Base-by-base conservation (phyloP, 1,140 invertebrate species). In the Parasteatoda tepidariorum region DNA sequence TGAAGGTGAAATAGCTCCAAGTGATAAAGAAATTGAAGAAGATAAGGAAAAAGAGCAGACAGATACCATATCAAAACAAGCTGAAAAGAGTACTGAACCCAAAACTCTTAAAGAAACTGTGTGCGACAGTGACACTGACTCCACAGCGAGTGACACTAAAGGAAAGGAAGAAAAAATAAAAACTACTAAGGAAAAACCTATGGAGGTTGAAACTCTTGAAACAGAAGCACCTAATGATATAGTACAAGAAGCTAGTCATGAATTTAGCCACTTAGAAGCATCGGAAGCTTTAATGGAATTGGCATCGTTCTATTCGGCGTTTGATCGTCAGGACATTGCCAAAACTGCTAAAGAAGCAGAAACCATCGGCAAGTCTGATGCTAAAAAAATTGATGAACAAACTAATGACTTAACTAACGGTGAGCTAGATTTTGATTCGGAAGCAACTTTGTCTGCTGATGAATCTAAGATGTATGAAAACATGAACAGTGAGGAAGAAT, bases 261-360 rank as follows among this genome's bases (percentile, higher is more conserved):
- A 83, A 26, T 66, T 67, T 26, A 67, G 57, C 34, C 57, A 67
- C 28, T 71, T 59, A 68, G 86, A 86, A 71, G 91, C 90, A 18
- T 89, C 89, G 0, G 90, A 91, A 85, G 91, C 90, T 24, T 85
- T 91, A 1, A 90, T 91, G 86, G 89, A 89, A 3, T 84, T 91
- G 3, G 90, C 90, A 15, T 89, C 89, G 24, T 41, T 74, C 33
- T 83, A 71, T 74, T 59, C 79, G 3, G 79, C 64, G 54, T 73
- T 66, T 38, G 48, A 34, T 15, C 55, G 57, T 13, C 68, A 64
- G 28, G 34, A 54, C 26, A 28, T 64, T 64, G 54, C 31, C 38
- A 34, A 59, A 41, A 26, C 61, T 30, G 48, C 31, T 34, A 33
- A 62, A 15, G 31, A 61, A 59, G 7, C 64, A 15, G 74, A 64